phyloP scores from a whole-genome alignment of 2,888 invertebrate species.

The Erebia epiphron region DNA sequence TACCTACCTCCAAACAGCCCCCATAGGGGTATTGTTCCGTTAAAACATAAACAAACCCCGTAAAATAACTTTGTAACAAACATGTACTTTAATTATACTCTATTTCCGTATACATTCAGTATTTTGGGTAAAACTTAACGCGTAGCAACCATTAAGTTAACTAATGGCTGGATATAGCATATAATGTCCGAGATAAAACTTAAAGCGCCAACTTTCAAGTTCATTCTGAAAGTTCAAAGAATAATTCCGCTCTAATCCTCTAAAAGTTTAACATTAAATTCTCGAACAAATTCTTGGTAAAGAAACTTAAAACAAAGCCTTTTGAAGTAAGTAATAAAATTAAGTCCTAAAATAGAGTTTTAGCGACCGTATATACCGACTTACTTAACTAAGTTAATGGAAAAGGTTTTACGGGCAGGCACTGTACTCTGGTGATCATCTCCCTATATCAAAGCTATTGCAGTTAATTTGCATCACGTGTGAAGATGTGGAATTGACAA shows the following conservation, averaged over 20 bases:
- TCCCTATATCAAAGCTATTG: slow-evolving; percentile 47
- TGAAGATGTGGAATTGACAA: neutral
- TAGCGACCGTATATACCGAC: slow-evolving; percentile 30
- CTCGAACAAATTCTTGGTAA: slow-evolving; percentile 33
- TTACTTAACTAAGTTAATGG: slow-evolving; percentile 31
- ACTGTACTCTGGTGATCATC: slow-evolving; percentile 46
- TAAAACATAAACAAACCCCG: slow-evolving; percentile 25
- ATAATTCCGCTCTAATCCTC: slow-evolving; percentile 32
- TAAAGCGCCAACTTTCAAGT: slow-evolving; percentile 28
- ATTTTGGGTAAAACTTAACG: slow-evolving; percentile 19
- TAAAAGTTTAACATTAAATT: slow-evolving; percentile 37
- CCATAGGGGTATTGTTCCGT: slow-evolving; percentile 30
- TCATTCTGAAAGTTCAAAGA: slow-evolving; percentile 27
- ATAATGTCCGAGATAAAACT: slow-evolving; percentile 25
- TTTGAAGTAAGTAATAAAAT: slow-evolving; percentile 36
- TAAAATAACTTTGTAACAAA: neutral
- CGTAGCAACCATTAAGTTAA: slow-evolving; percentile 14
- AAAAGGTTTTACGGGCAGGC: slow-evolving; percentile 34
- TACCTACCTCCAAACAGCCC: slow-evolving; percentile 20
- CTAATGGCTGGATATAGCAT: slow-evolving; percentile 20
- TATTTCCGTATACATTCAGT: slow-evolving; percentile 5
- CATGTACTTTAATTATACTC: neutral
- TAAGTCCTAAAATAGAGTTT: slow-evolving; percentile 36
- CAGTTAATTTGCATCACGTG: slow-evolving; percentile 14
- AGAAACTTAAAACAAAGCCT: slow-evolving; percentile 37